Evolutionary conservation across 2,888 invertebrate genomes (phyloP), one percentile per base, ranked within the genome.

Genomic region (Nasonovia ribisnigri): DNA sequence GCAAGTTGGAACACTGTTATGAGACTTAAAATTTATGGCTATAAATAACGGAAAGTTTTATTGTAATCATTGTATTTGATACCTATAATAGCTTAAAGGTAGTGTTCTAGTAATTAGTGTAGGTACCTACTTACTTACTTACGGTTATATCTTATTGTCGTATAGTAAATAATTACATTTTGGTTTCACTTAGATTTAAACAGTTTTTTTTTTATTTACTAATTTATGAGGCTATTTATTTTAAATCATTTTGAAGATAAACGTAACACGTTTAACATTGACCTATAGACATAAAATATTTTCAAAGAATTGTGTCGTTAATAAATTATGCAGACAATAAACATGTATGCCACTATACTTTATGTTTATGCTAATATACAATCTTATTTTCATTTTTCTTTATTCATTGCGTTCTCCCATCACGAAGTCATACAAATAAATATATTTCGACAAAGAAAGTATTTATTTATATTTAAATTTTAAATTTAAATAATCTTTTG

Each of bases 291-390:
- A 36, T 77, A 20, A 54, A 13, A 8, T 24, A 24, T 54, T 54
- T 88, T 88, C 26, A 26, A 26, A 42, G 36, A 88, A 88, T 24
- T 24, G 6, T 88, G 26, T 88, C 54, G 51, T 57, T 54, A 16
- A 42, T 88, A 54, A 26, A 88, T 88, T 88, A 42, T 26, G 13
- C 51, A 29, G 42, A 54, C 36, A 48, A 36, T 48, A 54, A 88
- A 88, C 54, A 88, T 88, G 42, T 42, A 26, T 24, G 54, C 26
- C 11, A 88, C 54, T 54, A 88, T 26, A 26, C 57, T 54, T 88
- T 36, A 54, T 88, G 54, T 88, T 88, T 88, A 88, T 88, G 88
- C 54, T 88, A 88, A 88, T 88, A 54, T 42, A 11, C 29, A n/a
- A 29, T 86, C 26, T 86, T 46, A 46, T 29, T 86, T 46, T 86